A percentile compares a stretch with the other conserved stretches of the same genome.
These are phyloP conservation scores for Amphiprion clarkii DNA, from an alignment of 2,797 vertebrate genomes.

Conservation along the genomic window DNA sequence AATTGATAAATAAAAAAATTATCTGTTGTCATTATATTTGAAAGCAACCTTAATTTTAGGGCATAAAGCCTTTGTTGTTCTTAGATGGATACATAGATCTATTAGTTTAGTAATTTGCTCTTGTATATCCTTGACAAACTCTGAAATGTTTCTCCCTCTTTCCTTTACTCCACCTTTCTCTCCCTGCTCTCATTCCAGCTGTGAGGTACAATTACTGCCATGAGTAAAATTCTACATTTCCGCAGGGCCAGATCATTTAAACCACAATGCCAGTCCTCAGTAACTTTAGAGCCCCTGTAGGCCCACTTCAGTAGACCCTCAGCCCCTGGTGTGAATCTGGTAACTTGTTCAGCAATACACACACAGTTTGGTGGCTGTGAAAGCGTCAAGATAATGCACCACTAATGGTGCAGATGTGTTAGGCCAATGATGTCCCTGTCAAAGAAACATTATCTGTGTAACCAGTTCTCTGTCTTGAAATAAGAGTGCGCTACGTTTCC, in stretches of 20 bases:
- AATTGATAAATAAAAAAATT: background rate
- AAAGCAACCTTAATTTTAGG: background rate
- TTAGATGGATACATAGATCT: background rate
- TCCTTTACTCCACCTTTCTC: conserved; percentile 27
- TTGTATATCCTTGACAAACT: conserved; percentile 39
- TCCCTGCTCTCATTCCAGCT: conserved; percentile 58
- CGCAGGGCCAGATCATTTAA: conserved; percentile 80
- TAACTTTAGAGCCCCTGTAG: conserved; percentile 81
- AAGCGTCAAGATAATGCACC: conserved; percentile 69
- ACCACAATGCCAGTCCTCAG: conserved; percentile 78
- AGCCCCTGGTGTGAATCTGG: conserved; percentile 66
- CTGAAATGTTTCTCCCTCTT: conserved; percentile 33
- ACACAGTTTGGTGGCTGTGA: conserved; percentile 55
- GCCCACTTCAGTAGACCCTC: conserved; percentile 67
- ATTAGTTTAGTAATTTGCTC: conserved; percentile 13
- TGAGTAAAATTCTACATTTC: conserved; percentile 83
- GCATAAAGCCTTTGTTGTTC: background rate
- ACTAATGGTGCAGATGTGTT: conserved; percentile 69
- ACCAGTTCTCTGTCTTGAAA: conserved; percentile 42
- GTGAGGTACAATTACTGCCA: conserved; percentile 80
- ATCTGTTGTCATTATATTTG: background rate
- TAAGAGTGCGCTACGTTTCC: conserved; percentile 20
- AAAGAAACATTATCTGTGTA: conserved; percentile 46
- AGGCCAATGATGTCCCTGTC: conserved; percentile 53
- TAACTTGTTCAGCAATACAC: conserved; percentile 70